phyloP scores from a whole-genome alignment of 2,888 invertebrate genomes.

The Auanema freiburgensis region DNA sequence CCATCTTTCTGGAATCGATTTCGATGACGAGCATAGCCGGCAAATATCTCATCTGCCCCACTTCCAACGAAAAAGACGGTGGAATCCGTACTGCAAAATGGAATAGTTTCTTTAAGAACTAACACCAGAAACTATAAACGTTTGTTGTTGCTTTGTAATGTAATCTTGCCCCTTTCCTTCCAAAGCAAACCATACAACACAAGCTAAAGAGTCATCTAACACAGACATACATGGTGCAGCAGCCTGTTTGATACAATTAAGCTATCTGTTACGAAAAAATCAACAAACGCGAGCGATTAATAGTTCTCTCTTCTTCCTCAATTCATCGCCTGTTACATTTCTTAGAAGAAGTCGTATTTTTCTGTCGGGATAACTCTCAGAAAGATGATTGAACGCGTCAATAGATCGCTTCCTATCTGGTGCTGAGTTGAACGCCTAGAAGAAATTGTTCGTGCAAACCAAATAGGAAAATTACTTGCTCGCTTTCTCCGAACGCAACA shows the following conservation, averaged over 20 bases:
- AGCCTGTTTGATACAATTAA: conserved; percentile 18
- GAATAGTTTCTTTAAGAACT: background rate
- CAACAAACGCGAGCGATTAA: conserved; percentile 69
- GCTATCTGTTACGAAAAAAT: conserved; percentile 65
- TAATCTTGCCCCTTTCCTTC: conserved; percentile 72
- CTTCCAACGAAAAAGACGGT: conserved; percentile 77
- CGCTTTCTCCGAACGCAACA: conserved; percentile 45
- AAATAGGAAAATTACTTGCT: conserved; percentile 17
- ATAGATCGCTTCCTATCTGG: conserved; percentile 40
- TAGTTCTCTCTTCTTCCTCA: conserved; percentile 70
- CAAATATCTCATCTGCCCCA: conserved; percentile 95
- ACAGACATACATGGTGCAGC: conserved; percentile 78
- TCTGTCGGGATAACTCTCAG: conserved; percentile 74
- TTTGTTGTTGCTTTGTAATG: conserved; percentile 16
- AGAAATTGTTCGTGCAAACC: background rate
- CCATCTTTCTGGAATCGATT: conserved; percentile 69
- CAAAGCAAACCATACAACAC: conserved; percentile 89
- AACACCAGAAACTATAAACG: conserved; percentile 8
- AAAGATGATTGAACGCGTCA: conserved; percentile 75
- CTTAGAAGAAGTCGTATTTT: conserved; percentile 65
- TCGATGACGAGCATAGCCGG: conserved; percentile 87
- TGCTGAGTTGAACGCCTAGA: conserved; percentile 12
- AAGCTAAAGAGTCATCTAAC: conserved; percentile 92
- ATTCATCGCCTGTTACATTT: conserved; percentile 64
- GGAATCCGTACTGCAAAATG: conserved; percentile 24